Conservation (phyloP, 2,888 invertebrate genomes). For the Netelia inedita region DNA sequence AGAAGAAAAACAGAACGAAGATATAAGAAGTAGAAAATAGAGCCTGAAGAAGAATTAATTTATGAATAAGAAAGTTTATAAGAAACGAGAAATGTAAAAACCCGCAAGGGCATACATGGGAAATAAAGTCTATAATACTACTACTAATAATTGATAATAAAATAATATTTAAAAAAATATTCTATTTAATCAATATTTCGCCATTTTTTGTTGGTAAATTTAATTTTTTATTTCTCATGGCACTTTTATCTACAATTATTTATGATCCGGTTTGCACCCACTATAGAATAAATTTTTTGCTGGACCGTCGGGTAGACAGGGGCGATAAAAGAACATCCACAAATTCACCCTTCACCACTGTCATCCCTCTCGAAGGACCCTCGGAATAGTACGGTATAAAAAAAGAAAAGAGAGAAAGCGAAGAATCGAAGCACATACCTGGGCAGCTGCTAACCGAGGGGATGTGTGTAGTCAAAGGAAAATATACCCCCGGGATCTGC, state of each 20-base stretch:
- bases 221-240: background rate
- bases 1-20: too few species aligned
- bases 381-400: background rate
- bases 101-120: too few species aligned
- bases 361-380: conserved; percentile 56
- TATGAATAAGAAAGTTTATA: too few species aligned
- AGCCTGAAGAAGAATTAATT: too few species aligned
- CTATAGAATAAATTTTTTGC: conserved; percentile 34
- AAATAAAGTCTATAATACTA: too few species aligned
- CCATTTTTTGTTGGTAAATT: background rate
- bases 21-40: too few species aligned
- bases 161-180: too few species aligned
- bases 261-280: background rate
- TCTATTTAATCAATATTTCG: too few species aligned
- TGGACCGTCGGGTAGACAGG: conserved; percentile 1
- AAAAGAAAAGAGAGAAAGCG: conserved; percentile 58
- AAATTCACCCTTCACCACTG: conserved; percentile 36
- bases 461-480: conserved; percentile 30
- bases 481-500: conserved; percentile 42
- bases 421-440: conserved; percentile 76
- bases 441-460: conserved; percentile 78
- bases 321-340: conserved; percentile 67
- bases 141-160: too few species aligned
- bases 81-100: too few species aligned
- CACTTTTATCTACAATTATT: conserved; percentile 15